Evolutionary conservation across 2,113 vertebrate species (phyloP).

Genomic region (Henicopernis longicauda): DNA sequence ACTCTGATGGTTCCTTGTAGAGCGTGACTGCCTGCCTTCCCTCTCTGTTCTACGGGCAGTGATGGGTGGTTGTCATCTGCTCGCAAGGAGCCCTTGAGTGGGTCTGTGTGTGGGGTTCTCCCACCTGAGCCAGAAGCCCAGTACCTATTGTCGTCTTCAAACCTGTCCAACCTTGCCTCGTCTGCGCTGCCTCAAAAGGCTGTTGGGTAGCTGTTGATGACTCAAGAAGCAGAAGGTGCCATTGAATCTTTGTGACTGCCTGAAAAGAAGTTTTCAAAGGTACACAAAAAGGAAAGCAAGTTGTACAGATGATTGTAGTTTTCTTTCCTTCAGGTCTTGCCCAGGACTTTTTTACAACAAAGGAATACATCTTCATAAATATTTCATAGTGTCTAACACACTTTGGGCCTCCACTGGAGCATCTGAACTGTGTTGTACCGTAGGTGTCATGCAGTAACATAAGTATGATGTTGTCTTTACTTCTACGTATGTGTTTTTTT

Average conservation of each 20-base stretch:
- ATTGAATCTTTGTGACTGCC: neutral
- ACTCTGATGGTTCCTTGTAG: neutral
- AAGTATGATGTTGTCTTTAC: neutral
- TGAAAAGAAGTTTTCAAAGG: neutral
- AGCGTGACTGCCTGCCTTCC: neutral
- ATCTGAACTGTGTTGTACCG: neutral
- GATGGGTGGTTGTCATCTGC: neutral
- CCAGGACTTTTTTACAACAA: neutral
- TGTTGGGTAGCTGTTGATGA: too few relatives aligned
- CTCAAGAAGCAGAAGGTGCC: neutral
- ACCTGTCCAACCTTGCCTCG: neutral
- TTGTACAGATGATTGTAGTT: neutral
- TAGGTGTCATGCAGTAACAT: neutral
- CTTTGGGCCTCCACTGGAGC: neutral
- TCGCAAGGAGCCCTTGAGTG: neutral
- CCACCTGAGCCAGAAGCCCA: neutral
- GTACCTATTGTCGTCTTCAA: rapidly evolving
- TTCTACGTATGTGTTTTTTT: rapidly evolving
- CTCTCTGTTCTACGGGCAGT: neutral
- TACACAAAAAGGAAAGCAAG: neutral
- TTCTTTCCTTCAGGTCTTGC: neutral
- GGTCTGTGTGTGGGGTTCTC: rapidly evolving
- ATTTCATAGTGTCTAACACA: neutral
- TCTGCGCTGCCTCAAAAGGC: neutral
- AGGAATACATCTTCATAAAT: neutral